These are phyloP conservation scores for Aix galericulata DNA, from an alignment of 2,113 vertebrate genomes.

Conservation along the genomic window DNA sequence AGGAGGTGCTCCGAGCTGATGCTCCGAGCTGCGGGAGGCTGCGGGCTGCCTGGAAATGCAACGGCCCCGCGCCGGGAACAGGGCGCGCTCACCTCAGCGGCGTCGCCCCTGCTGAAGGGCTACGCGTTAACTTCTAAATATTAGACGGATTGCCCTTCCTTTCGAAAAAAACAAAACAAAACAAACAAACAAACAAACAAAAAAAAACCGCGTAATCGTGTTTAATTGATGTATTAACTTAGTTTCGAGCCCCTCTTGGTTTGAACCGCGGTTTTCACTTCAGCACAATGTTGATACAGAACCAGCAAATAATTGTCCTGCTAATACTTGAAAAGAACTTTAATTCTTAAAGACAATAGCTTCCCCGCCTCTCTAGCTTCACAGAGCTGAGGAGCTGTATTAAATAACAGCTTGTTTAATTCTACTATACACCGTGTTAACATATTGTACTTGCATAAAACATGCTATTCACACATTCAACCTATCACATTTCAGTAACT, in stretches of 20 bases:
- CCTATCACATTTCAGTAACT: slow-evolving; percentile 43
- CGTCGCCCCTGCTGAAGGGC: slow-evolving; percentile 52
- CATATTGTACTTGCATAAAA: slow-evolving; percentile 60
- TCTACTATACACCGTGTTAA: slow-evolving; percentile 30
- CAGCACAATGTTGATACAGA: slow-evolving; percentile 18
- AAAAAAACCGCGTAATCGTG: neutral
- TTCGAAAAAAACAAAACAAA: no score
- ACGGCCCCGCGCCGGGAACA: slow-evolving; percentile 15
- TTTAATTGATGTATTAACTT: slow-evolving; percentile 20
- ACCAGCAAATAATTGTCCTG: neutral
- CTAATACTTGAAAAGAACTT: slow-evolving; percentile 27
- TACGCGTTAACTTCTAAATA: slow-evolving; percentile 40
- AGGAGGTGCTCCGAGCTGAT: no score
- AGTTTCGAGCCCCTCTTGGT: slow-evolving; percentile 21
- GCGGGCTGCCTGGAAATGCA: no score
- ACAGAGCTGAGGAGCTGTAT: neutral
- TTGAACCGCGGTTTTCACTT: neutral
- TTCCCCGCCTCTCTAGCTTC: neutral
- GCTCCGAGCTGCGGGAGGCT: no score
- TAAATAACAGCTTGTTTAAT: slow-evolving; percentile 51
- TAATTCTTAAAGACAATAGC: slow-evolving; percentile 46
- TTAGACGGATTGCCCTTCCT: neutral
- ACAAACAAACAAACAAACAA: neutral
- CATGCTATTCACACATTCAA: slow-evolving; percentile 42
- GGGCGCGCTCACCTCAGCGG: slow-evolving; percentile 52